Conservation (phyloP, 2,113 vertebrate genomes). For the Pungitius pungitius region DNA sequence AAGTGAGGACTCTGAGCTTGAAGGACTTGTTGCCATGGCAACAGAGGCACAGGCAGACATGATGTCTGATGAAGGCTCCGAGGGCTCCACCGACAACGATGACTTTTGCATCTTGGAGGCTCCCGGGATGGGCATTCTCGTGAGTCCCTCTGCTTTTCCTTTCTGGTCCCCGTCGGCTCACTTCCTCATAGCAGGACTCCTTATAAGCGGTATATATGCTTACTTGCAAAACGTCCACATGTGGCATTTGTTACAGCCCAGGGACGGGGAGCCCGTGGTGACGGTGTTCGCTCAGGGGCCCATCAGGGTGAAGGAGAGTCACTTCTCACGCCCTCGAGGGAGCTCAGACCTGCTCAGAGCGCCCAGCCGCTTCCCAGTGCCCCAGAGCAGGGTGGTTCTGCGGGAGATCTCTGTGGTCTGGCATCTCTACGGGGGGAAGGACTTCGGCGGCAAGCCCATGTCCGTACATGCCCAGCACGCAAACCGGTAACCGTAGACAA, state of each 20-base stretch:
- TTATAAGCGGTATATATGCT: not conserved
- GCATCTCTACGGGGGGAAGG: slow-evolving; percentile 91
- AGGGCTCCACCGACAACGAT: slow-evolving; percentile 86
- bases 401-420: slow-evolving; percentile 90
- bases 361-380: slow-evolving; percentile 87
- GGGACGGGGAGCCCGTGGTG: slow-evolving; percentile 89
- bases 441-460: slow-evolving; percentile 82
- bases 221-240: not conserved
- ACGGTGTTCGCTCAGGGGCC: slow-evolving; percentile 81
- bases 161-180: not conserved
- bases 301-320: slow-evolving; percentile 83
- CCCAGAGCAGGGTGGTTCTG: slow-evolving; percentile 87
- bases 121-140: slow-evolving; percentile 90
- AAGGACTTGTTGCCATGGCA: slow-evolving; percentile 73
- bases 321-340: slow-evolving; percentile 88
- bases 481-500: slow-evolving; percentile 78
- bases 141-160: slow-evolving; percentile 57
- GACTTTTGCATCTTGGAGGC: slow-evolving; percentile 94
- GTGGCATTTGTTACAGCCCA: slow-evolving; percentile 76
- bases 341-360: slow-evolving; percentile 89
- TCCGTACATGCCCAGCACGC: slow-evolving; percentile 72
- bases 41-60: slow-evolving; percentile 75
- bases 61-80: slow-evolving; percentile 80
- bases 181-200: not conserved
- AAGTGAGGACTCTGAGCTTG: slow-evolving; percentile 71